Base-by-base conservation (phyloP, 2,113 vertebrate genomes). In the Sturnira hondurensis region DNA sequence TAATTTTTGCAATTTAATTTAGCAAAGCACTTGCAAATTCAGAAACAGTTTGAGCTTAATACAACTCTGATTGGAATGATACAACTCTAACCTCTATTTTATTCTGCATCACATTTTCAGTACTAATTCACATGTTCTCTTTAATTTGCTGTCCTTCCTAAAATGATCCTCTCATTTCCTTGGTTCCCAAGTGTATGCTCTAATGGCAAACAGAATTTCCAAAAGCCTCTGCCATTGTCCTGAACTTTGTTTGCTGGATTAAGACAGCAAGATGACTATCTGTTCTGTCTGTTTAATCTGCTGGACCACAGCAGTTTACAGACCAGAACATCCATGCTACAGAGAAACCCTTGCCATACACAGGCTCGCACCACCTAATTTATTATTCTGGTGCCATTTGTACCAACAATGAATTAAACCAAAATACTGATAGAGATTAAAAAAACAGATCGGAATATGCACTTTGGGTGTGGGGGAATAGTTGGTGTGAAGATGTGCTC, bases 11-110 rank as follows among this genome's bases (percentile, higher is more conserved):
- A 85, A 2, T 88, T 88, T 38, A 76, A 19, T 73, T 89, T 45
- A 95, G 24, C 41, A 73, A 82, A 81, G 47, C 85, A 54, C 50
- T 89, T 88, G 58, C 71, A 94, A 84, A 86, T 85, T 86, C 52
- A 74, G 78, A 89, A 95, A 31, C n/a, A 74, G 47, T 88, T 94
- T 94, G 77, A 65, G 43, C 63, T 86, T 43, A 73, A 11, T 87
- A 17, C 47, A 38, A 28, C 38, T 87, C 54, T 89, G 71, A 89
- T 88, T 71, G 43, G 41, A 89, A 93, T 54, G 50, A 54, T 68
- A 38, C 2, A 76, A 16, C 38, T 78, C 7, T 87, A 41, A 84
- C 24, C 47, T 89, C 47, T 68, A 26, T 96, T 93, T 93, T 86
- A 89, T 87, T 87, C 61, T 92, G 20, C 16, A 28, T 67, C 61